Percentiles rank a stretch among this genome's conserved stretches.
These are phyloP conservation scores for Prorops nasuta DNA, from an alignment of 1,140 invertebrate genomes.

Conservation along the genomic window DNA sequence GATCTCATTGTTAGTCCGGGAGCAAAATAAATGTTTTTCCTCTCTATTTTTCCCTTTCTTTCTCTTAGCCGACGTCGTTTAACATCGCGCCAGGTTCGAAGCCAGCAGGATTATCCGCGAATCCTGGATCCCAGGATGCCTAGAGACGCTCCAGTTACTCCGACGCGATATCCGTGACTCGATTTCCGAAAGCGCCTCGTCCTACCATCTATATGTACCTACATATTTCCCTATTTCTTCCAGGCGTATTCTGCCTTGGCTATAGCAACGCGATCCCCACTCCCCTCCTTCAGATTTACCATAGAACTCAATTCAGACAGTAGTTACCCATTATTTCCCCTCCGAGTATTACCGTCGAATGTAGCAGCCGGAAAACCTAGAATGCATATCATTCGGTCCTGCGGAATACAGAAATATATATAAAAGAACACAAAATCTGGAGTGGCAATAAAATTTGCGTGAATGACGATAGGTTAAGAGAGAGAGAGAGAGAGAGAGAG, in stretches of 20 bases:
- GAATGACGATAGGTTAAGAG: too few relatives aligned
- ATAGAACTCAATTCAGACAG: conserved; percentile 8
- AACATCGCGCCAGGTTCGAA: conserved; percentile 35
- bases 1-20: background rate
- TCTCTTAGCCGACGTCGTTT: conserved; percentile 23
- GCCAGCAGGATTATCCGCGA: conserved; percentile 39
- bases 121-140: conserved; percentile 36
- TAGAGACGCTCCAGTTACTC: conserved; percentile 42
- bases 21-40: too few relatives aligned
- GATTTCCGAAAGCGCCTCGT: conserved; percentile 39
- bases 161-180: conserved; percentile 50
- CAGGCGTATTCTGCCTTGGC: background rate
- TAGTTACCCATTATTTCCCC: conserved; percentile 19
- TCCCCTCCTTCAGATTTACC: conserved; percentile 16
- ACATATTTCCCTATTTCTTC: conserved; percentile 17
- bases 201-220: conserved; percentile 11
- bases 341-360: conserved; percentile 13
- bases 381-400: background rate
- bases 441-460: too few relatives aligned
- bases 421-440: too few relatives aligned
- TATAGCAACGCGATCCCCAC: conserved; percentile 1
- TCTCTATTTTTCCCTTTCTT: conserved; percentile 15
- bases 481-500: too few relatives aligned
- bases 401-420: too few relatives aligned
- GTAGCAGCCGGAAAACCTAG: too few relatives aligned